phyloP scores from a whole-genome alignment of 1,140 invertebrate genomes.

The Meteorus sp. region DNA sequence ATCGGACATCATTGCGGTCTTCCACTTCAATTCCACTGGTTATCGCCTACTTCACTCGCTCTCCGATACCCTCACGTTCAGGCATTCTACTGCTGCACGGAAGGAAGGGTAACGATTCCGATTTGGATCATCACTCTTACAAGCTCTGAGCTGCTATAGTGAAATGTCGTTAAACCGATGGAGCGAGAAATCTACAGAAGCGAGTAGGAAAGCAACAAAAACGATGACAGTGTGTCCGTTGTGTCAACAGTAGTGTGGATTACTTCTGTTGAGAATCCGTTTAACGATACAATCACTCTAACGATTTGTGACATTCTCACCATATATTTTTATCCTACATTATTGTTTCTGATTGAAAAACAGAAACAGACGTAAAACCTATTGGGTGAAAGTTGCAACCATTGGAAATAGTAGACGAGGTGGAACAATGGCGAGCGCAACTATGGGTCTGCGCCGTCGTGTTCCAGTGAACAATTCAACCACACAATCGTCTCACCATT shows the following conservation, averaged over 20 bases:
- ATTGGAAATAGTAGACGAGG: neutral
- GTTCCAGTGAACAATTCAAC: slow-evolving; percentile 49
- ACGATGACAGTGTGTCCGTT: slow-evolving; percentile 20
- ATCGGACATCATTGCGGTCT: too few relatives aligned
- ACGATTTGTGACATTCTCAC: too few relatives aligned
- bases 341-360: neutral
- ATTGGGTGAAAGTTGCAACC: neutral
- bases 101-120: slow-evolving; percentile 12
- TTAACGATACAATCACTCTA: too few relatives aligned
- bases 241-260: neutral
- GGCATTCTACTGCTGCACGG: too few relatives aligned
- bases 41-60: too few relatives aligned
- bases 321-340: too few relatives aligned
- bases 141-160: neutral
- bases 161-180: slow-evolving; percentile 10
- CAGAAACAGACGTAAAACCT: neutral
- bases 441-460: slow-evolving; percentile 56
- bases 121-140: neutral
- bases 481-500: slow-evolving; percentile 33
- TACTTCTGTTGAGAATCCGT: too few relatives aligned
- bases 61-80: too few relatives aligned
- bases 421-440: slow-evolving; percentile 50
- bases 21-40: too few relatives aligned
- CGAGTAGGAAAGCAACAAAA: neutral
- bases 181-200: slow-evolving; percentile 6